These are phyloP conservation scores for Aleiodes alternator DNA, from an alignment of 2,888 invertebrate species.

Conservation along the genomic window DNA sequence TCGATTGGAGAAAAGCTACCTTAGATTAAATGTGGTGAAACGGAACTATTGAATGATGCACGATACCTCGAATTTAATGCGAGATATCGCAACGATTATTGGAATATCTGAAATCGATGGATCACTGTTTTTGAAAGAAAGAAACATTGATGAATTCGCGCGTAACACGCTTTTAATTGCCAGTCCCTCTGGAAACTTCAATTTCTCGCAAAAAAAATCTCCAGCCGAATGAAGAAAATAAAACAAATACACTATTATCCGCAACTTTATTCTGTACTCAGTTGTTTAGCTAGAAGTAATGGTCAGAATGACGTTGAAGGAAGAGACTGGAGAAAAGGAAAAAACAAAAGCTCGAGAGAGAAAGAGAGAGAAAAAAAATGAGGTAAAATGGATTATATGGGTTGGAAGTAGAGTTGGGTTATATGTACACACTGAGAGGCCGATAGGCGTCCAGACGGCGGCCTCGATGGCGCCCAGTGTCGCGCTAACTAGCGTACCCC, in stretches of 20 bases:
- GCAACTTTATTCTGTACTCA: constrained; percentile 7
- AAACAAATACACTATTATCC: neutral
- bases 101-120: no score
- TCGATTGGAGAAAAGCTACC: no score
- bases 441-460: constrained; percentile 73
- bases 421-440: constrained; percentile 56
- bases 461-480: constrained; percentile 68
- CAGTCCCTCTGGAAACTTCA: no score
- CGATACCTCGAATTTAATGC: no score
- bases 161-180: no score
- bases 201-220: no score
- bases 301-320: constrained; percentile 27
- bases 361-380: constrained; percentile 40
- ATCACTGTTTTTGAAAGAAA: no score
- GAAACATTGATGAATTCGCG: no score
- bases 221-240: neutral
- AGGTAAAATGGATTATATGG: constrained; percentile 42
- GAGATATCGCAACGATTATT: no score
- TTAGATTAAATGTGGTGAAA: no score
- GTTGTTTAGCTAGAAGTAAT: constrained; percentile 29
- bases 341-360: constrained; percentile 18
- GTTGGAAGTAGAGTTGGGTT: constrained; percentile 37
- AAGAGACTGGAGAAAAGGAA: constrained; percentile 2
- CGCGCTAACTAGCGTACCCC: constrained; percentile 72
- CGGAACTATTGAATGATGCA: no score